A percentile compares a stretch with the other conserved stretches of the same genome.
Conservation (phyloP, 1,140 invertebrate species). For the Pectinophora gossypiella region DNA sequence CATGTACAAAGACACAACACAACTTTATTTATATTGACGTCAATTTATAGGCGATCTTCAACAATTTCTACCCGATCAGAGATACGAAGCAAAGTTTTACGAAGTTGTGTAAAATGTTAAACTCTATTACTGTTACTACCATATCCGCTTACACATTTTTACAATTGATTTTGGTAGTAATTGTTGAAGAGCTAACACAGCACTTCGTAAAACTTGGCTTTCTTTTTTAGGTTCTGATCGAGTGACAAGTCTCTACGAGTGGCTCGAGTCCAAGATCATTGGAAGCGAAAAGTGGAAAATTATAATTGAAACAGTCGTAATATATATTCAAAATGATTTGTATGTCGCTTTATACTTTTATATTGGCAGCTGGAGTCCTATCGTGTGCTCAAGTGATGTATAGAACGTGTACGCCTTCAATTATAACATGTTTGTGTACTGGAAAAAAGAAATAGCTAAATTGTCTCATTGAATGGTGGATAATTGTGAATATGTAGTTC, state of each 20-base stretch:
- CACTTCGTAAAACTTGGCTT: constrained; percentile 44
- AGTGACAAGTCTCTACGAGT: neutral
- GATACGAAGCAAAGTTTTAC: constrained; percentile 36
- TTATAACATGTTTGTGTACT: constrained; percentile 23
- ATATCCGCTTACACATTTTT: too few species aligned
- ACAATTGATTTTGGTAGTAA: constrained; percentile 41
- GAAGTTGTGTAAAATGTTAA: constrained; percentile 20
- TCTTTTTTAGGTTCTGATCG: constrained; percentile 33
- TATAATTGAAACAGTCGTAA: too few species aligned
- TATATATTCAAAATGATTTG: constrained; percentile 32
- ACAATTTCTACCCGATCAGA: constrained; percentile 46
- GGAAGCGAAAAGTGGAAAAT: neutral
- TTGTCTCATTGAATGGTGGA: constrained; percentile 24
- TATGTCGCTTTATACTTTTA: constrained; percentile 28
- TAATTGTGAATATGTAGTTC: constrained; percentile 9
- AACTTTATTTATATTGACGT: too few species aligned
- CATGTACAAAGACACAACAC: too few species aligned
- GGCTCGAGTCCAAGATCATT: neutral
- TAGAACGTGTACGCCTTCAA: constrained; percentile 9
- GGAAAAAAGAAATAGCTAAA: constrained; percentile 25
- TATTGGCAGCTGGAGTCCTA: constrained; percentile 23
- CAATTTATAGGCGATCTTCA: constrained; percentile 39
- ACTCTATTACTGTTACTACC: constrained; percentile 17
- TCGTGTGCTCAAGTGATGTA: constrained; percentile 27
- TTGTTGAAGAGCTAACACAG: constrained; percentile 38